Base-by-base conservation (phyloP, 2,888 invertebrate genomes). In the Lypha dubia region DNA sequence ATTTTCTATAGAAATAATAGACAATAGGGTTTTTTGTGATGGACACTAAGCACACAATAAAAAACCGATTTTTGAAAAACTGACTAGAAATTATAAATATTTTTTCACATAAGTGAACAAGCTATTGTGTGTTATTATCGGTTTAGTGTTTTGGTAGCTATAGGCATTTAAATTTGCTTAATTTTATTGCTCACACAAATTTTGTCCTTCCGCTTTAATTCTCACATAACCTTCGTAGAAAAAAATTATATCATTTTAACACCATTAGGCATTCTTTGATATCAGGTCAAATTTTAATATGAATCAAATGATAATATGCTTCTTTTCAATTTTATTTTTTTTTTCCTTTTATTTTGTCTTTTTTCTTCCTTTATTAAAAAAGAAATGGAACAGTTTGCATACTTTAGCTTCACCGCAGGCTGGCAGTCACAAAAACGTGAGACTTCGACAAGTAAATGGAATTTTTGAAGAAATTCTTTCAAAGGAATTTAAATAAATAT, bases 361-460 rank as follows among this genome's bases (percentile, higher is more conserved):
- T 51, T 51, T 2, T 41, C 9, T 8, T 28, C 3, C 20, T 32
- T 11, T 17, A 11, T 13, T 20, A 8, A n/a, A 24, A 46, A 63
- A n/a, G n/a, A n/a, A 28, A 28, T 11, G 9, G 35, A 71, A 83
- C 70, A 67, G 32, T 73, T 65, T 75, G 63, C 53, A 65, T 73
- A 67, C 38, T 58, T 65, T 51, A 44, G 38, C 28, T 74, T 38
- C 41, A 41, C 68, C 60, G 49, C 65, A 58, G 58, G 41, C 80
- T 74, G 44, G 73, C 76, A 73, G 80, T 76, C 44, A 77, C n/a
- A 70, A 46, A 73, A 77, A 73, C 71, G 76, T 80, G 80, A 68
- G 67, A 63, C 22, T 49, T 84, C 65, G 84, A 77, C 80, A 84
- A 80, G 80, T 77, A 68, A 84, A 62, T 80, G 73, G 80, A 80